These are phyloP conservation scores for Stenurella melanura DNA, from an alignment of 2,888 invertebrate species.

Conservation along the genomic window DNA sequence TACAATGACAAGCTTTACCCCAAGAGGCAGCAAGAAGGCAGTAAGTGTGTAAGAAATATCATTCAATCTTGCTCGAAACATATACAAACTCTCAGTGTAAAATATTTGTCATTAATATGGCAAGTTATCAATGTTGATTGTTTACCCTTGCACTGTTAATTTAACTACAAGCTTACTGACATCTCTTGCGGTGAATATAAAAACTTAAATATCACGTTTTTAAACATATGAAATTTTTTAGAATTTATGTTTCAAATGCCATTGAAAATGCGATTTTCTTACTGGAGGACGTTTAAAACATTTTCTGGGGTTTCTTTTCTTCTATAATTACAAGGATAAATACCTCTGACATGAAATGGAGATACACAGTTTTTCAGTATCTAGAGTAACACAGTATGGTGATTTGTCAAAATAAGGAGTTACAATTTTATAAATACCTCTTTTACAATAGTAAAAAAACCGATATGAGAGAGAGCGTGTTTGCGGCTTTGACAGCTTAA, in stretches of 20 bases:
- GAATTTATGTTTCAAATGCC: not conserved
- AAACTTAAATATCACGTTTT: constrained; percentile 14
- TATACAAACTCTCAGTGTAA: no score
- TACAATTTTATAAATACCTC: constrained; percentile 62
- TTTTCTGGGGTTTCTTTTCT: constrained; percentile 46
- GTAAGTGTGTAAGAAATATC: no score
- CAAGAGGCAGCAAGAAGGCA: no score
- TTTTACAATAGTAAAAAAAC: constrained; percentile 57
- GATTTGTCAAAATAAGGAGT: constrained; percentile 36
- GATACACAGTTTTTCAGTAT: constrained; percentile 55
- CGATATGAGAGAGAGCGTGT: constrained; percentile 55
- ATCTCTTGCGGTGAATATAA: not conserved
- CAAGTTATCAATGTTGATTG: no score
- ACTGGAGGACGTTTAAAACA: constrained; percentile 12
- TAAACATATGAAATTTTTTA: constrained; percentile 8
- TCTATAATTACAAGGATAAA: constrained; percentile 56
- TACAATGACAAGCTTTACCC: no score
- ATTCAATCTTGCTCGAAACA: no score
- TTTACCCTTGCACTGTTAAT: no score
- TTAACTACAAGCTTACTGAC: no score
- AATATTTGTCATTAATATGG: no score
- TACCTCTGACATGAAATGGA: constrained; percentile 58
- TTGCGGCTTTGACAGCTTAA: constrained; percentile 57
- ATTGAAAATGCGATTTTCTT: not conserved
- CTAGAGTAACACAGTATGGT: constrained; percentile 51